phyloP scores from a whole-genome alignment of 2,113 vertebrate species.

The Xenopus tropicalis region DNA sequence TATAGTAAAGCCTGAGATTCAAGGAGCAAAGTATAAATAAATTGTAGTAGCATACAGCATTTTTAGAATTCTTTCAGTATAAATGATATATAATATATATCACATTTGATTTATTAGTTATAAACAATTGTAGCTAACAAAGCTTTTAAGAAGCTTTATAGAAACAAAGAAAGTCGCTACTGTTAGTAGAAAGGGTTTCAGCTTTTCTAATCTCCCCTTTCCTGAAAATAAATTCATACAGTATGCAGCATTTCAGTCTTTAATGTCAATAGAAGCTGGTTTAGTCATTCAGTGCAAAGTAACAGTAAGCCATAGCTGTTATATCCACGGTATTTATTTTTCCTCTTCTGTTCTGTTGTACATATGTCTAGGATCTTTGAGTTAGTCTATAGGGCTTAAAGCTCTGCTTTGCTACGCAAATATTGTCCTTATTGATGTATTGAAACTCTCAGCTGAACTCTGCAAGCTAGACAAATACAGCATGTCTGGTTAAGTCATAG shows the following conservation, averaged over 20 bases:
- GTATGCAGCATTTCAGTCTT: constrained; percentile 4
- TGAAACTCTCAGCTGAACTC: too few species aligned
- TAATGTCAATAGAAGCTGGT: constrained; percentile 24
- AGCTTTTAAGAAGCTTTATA: not conserved
- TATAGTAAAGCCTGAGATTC: too few species aligned
- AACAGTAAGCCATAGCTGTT: too few species aligned
- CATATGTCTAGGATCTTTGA: not conserved
- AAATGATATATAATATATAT: not conserved
- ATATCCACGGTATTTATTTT: too few species aligned
- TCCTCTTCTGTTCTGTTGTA: not conserved
- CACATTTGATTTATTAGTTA: constrained; percentile 1
- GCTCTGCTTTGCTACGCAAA: not conserved
- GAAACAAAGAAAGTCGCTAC: not conserved
- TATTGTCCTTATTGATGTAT: constrained; percentile 13
- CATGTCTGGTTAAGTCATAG: too few species aligned
- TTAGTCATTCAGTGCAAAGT: not conserved
- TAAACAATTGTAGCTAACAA: not conserved
- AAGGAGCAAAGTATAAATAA: too few species aligned
- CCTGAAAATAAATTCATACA: constrained; percentile 6
- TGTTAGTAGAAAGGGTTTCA: constrained; percentile 6
- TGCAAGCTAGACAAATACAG: too few species aligned
- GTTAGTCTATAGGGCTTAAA: not conserved
- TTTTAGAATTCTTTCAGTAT: too few species aligned
- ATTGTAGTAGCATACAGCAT: too few species aligned
- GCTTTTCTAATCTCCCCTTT: constrained; percentile 3